A percentile compares a stretch with the other conserved stretches of the same genome.
Conservation (phyloP, 2,888 invertebrate species). For the Ephialtes manifestator region DNA sequence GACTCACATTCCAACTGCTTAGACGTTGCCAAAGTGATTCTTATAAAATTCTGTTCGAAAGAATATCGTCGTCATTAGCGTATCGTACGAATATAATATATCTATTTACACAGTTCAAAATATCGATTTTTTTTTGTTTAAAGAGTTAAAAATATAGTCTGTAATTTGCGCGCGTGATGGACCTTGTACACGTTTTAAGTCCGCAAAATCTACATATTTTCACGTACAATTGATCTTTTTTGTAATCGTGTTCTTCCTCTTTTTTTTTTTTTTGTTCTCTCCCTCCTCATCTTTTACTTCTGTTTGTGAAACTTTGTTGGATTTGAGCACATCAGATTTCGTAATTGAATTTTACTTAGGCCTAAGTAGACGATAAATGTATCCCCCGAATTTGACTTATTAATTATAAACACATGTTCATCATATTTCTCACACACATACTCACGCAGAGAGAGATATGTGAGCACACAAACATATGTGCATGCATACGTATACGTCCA, state of each 20-base stretch:
- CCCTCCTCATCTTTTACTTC: slow-evolving; percentile 67
- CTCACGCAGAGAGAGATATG: slow-evolving; percentile 55
- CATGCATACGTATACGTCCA: slow-evolving; percentile 53
- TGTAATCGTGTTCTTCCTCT: slow-evolving; percentile 48
- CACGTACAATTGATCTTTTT: slow-evolving; percentile 41
- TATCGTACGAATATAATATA: slow-evolving; percentile 82
- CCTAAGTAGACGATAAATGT: slow-evolving; percentile 70
- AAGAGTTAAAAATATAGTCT: slow-evolving; percentile 86
- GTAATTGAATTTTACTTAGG: slow-evolving; percentile 81
- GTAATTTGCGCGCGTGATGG: slow-evolving; percentile 84
- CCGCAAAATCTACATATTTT: slow-evolving; percentile 73
- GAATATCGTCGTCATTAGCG: slow-evolving; percentile 81
- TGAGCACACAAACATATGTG: slow-evolving; percentile 59
- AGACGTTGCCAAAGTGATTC: slow-evolving; percentile 56
- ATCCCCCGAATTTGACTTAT: slow-evolving; percentile 59
- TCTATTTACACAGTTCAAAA: slow-evolving; percentile 84
- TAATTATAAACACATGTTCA: slow-evolving; percentile 63
- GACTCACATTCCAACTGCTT: slow-evolving; percentile 55
- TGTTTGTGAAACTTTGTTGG: slow-evolving; percentile 78
- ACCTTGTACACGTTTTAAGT: slow-evolving; percentile 77
- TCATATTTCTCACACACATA: slow-evolving; percentile 57
- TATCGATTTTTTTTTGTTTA: slow-evolving; percentile 80
- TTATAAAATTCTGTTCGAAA: slow-evolving; percentile 80
- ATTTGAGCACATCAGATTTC: slow-evolving; percentile 84
- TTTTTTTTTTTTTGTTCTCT: slow-evolving; percentile 45